Base-by-base conservation (phyloP, 2,888 invertebrate species). In the Linnaemya vulpina region DNA sequence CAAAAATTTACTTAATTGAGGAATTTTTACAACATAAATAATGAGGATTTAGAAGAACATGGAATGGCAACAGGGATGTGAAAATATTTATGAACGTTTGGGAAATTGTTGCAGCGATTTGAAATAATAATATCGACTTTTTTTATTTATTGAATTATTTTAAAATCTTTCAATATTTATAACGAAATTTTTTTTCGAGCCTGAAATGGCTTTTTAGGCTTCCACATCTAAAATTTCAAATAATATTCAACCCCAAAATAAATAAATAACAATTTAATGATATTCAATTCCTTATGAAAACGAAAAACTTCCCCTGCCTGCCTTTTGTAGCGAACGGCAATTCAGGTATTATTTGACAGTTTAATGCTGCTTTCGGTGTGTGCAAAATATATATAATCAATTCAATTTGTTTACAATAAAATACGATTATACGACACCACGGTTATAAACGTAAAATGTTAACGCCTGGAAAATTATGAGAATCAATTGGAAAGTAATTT, bases 21-120 rank as follows among this genome's bases (percentile, higher is more conserved):
- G 30, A 53, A 51, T 38, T 75, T 75, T 75, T 55, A 30, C 17
- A 13, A 75, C 55, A 75, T 30, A 65, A 75, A 65, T 55, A 75
- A 75, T 65, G 20, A 30, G 5, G 63, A 53, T 55, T 75, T 75
- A 30, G 30, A 17, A 20, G 15, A 10, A 13, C 35, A 67, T 3
- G 55, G 20, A 7, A 20, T 25, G 3, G 13, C 20, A 22, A 53
- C 20, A 22, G 11, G 11, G 11, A 53, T 22, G 22, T 22, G 22
- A 11, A 22, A 53, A 53, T 13, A 53, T 55, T 55, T 25, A 13
- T 15, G 13, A 1, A 25, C 13, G 5, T 55, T 55, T 30, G 15
- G 5, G 1, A 25, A 55, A 22, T 53, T 53, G 1, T 53, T 53
- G 10, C 4, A 9, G 51, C 20, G 20, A 20, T 51, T 51, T 51